Evolutionary conservation across 2,113 vertebrate genomes (phyloP), one percentile per base, ranked within the genome.

Genomic region (Mustela nigripes): DNA sequence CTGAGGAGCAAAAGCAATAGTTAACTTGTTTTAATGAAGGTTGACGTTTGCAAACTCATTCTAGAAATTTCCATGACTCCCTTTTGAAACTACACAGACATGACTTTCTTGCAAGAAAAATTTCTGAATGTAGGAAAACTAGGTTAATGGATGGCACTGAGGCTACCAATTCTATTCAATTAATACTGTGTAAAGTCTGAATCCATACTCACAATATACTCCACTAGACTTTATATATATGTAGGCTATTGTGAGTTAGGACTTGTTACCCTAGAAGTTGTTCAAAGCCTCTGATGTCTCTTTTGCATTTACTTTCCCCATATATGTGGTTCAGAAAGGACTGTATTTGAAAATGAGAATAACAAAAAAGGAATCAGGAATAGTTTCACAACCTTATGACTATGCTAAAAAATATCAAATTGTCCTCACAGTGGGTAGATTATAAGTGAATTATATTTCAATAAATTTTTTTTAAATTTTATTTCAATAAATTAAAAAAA

Each of bases 401-500:
- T 74, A 67, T 80, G 28, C 22, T 93, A 31, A 8, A 58, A 80
- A 76, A 67, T 69, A 81, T 3, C 24, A 28, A 88, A 36, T 10
- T 92, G n/a, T 2, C 80, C 19, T 92, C 67, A 80, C 31, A 50
- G 14, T 78, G 31, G 39, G 33, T 33, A 16, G 91, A 58, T 73
- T 58, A 60, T 33, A 83, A 89, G 10, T 94, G 31, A 92, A 39
- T 81, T 89, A 63, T 53, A 73, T 81, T 89, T 97, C 22, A 91
- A 45, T 67, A 89, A 89, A 86, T 42, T 42, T 42, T 42, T 42
- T 42, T 42, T 4, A 5, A 92, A 39, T 81, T 89, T 58, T 53
- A 73, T 81, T 89, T 97, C 22, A 91, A 45, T 67, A 89, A 89
- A 86, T 42, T 42, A 42, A 39, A 0, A 50, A 65, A 93, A 74